Base-by-base conservation (phyloP, 2,888 invertebrate species). In the Amphipoea lucens region DNA sequence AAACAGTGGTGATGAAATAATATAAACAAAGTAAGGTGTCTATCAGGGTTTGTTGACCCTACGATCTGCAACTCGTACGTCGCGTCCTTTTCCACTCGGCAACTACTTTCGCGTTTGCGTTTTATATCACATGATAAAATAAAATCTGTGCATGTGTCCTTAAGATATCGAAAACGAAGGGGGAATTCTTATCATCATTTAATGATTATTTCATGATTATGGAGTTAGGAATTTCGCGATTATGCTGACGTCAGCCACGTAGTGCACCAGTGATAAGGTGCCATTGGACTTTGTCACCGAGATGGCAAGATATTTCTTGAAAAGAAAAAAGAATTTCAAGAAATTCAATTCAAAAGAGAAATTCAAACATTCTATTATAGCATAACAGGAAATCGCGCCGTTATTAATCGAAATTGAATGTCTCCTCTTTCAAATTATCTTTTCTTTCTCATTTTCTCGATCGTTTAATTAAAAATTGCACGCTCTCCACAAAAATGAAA, bases 151-250 rank as follows among this genome's bases (percentile, higher is more conserved):
- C 29, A 20, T 23, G n/a, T n/a, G n/a, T n/a, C n/a, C n/a, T n/a
- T n/a, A n/a, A 77, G 5, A 40, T 6, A 62, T 20, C 12, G 20
- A 48, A 3, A 36, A 20, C 14, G 11, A 14, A n/a, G 60, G 17
- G 17, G 23, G 40, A 2, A 17, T 72, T 74, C 14, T 29, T 74
- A 51, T 6, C 12, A 74, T 74, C 42, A 11, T 3, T 36, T 76
- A 76, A 14, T 48, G 36, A 76, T 76, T n/a, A 51, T 14, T 42
- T 57, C 12, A 45, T 45, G 23, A 76, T 78, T 45, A 42, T 78
- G 14, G 5, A 57, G 4, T 54, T 66, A 36, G n/a, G 36, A 78
- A 77, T 77, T 14, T 36, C 2, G 1, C 17, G 12, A 65, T 78
- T 23, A 42, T 45, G 12, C 17, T 29, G 23, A 54, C 78, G 63